Percentiles rank a stretch among this genome's conserved stretches.
Conservation (phyloP, 2,113 vertebrate genomes). For the Anarrhichthys ocellatus region DNA sequence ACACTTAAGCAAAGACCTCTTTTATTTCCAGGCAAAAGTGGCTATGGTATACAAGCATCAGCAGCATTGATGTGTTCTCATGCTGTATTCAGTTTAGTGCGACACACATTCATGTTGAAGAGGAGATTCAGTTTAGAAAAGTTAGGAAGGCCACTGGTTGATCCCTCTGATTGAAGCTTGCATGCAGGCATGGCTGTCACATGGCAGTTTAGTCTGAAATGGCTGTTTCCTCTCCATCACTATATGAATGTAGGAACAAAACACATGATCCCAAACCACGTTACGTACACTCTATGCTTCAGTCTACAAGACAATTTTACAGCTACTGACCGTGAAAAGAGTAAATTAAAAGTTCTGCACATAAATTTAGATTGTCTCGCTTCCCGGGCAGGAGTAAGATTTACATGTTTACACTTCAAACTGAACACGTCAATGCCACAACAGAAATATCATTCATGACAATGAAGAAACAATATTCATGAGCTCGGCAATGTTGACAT, state of each 20-base stretch:
- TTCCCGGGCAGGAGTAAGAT: not conserved
- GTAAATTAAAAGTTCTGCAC: not conserved
- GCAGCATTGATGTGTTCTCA: constrained; percentile 32
- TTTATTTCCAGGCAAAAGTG: constrained; percentile 68
- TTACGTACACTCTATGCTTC: not conserved
- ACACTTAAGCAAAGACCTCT: constrained; percentile 36
- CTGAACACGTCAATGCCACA: constrained; percentile 13
- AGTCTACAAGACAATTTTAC: not conserved
- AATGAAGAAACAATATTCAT: constrained; percentile 9
- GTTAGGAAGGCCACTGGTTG: constrained; percentile 69
- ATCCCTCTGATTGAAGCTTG: constrained; percentile 40
- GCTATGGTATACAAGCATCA: constrained; percentile 26
- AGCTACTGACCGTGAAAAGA: not conserved
- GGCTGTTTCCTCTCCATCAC: constrained; percentile 57
- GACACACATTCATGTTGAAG: constrained; percentile 44
- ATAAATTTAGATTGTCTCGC: not conserved
- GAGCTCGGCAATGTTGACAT: constrained; percentile 31
- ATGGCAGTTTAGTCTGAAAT: constrained; percentile 57
- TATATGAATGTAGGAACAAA: constrained; percentile 39
- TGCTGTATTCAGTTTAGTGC: constrained; percentile 47
- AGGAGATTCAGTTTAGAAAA: constrained; percentile 55
- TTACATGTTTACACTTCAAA: constrained; percentile 28
- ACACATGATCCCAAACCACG: constrained; percentile 12
- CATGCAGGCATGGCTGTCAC: constrained; percentile 54
- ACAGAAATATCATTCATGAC: constrained; percentile 17